Conservation (phyloP, 2,797 vertebrate genomes). For the Chrosomus eos region DNA sequence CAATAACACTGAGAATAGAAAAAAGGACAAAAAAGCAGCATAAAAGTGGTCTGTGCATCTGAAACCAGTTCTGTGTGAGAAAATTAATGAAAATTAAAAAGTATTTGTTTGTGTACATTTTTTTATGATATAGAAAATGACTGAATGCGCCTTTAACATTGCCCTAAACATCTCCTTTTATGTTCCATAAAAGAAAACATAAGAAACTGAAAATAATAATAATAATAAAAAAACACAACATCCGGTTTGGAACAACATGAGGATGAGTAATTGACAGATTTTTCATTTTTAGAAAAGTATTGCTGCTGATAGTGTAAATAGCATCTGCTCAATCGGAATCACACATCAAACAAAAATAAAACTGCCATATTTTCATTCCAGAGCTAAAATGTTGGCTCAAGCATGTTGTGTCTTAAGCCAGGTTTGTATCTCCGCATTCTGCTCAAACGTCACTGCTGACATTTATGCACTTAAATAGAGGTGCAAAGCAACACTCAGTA, state of each 20-base stretch:
- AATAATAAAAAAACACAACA: too few species aligned
- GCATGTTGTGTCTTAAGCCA: not conserved
- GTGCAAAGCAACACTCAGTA: slow-evolving; percentile 21
- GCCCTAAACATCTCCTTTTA: not conserved
- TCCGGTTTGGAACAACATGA: not conserved
- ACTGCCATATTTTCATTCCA: slow-evolving; percentile 22
- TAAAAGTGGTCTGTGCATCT: not conserved
- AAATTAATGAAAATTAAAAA: not conserved
- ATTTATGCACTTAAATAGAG: slow-evolving; percentile 13
- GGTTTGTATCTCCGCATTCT: not conserved
- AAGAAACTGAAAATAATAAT: too few species aligned
- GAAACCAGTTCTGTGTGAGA: not conserved
- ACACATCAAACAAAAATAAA: slow-evolving; percentile 28
- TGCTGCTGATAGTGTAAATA: not conserved
- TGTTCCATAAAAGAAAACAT: not conserved
- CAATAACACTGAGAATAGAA: not conserved
- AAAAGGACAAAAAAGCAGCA: not conserved
- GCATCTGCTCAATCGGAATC: slow-evolving; percentile 8
- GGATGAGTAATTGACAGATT: not conserved
- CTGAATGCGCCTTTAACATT: not conserved
- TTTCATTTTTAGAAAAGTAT: slow-evolving; percentile 12
- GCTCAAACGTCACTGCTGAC: slow-evolving; percentile 19
- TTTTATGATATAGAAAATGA: not conserved
- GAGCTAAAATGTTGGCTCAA: not conserved
- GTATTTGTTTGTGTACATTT: not conserved